These are phyloP conservation scores for Strigamia maritima DNA, from an alignment of 2,888 invertebrate genomes.

Conservation along the genomic window DNA sequence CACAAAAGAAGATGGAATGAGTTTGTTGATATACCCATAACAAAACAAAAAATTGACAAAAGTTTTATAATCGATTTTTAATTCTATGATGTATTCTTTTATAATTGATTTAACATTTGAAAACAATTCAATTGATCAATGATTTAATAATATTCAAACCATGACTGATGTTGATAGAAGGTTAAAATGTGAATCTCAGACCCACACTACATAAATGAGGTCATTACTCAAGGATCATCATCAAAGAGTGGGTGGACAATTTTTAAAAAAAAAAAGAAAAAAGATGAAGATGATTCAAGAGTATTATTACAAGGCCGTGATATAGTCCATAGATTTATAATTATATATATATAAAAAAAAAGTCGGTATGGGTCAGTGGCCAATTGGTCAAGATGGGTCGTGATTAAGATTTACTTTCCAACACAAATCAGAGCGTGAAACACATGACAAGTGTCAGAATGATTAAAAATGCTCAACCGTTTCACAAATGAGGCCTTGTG, in stretches of 20 bases:
- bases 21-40: neutral
- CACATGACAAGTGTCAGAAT: neutral
- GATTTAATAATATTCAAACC: neutral
- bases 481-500: neutral
- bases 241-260: neutral
- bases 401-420: neutral
- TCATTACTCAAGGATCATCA: slow-evolving; percentile 20
- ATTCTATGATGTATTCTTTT: no score
- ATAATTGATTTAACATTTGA: no score
- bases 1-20: neutral
- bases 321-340: neutral
- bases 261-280: neutral
- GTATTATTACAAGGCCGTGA: slow-evolving; percentile 1
- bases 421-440: slow-evolving; percentile 11
- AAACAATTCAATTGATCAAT: neutral
- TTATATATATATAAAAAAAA: neutral
- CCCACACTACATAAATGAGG: slow-evolving; percentile 12
- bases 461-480: neutral
- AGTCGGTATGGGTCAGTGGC: neutral
- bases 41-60: neutral
- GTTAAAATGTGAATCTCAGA: slow-evolving; percentile 12
- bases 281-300: neutral
- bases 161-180: slow-evolving; percentile 5
- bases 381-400: neutral
- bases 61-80: no score